phyloP scores from a whole-genome alignment of 2,797 vertebrate species.

The Oryzias sinensis region DNA sequence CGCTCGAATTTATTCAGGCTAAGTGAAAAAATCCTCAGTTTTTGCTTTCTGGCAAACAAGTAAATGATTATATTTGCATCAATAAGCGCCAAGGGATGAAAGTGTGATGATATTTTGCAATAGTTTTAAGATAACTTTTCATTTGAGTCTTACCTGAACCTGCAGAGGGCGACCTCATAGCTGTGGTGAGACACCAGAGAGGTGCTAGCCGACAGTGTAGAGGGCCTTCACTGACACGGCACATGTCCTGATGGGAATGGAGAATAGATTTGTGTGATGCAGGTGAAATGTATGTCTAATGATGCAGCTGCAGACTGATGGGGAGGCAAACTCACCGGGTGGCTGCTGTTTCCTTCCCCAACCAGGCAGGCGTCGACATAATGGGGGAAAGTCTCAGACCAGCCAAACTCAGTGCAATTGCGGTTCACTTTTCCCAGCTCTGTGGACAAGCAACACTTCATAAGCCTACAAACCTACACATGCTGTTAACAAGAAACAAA shows the following conservation, averaged over 20 bases:
- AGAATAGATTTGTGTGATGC: not conserved
- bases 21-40: no score
- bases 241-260: conserved; percentile 78
- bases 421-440: conserved; percentile 84
- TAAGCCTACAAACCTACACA: not conserved
- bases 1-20: no score
- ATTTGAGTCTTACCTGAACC: conserved; percentile 86
- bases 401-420: conserved; percentile 91
- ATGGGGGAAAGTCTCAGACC: conserved; percentile 90
- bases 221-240: conserved; percentile 91
- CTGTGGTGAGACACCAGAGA: conserved; percentile 92
- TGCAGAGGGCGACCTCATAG: conserved; percentile 98
- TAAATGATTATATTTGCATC: no score
- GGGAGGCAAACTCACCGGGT: conserved; percentile 57
- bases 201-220: conserved; percentile 96
- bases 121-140: no score
- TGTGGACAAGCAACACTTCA: conserved; percentile 37
- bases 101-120: no score
- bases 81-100: no score
- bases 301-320: not conserved
- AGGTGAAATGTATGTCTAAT: not conserved
- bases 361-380: conserved; percentile 87
- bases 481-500: not conserved
- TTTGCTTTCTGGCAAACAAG: no score
- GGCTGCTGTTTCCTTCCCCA: conserved; percentile 81